Conservation (phyloP, 2,113 vertebrate species). For the Antechinus stuartii region DNA sequence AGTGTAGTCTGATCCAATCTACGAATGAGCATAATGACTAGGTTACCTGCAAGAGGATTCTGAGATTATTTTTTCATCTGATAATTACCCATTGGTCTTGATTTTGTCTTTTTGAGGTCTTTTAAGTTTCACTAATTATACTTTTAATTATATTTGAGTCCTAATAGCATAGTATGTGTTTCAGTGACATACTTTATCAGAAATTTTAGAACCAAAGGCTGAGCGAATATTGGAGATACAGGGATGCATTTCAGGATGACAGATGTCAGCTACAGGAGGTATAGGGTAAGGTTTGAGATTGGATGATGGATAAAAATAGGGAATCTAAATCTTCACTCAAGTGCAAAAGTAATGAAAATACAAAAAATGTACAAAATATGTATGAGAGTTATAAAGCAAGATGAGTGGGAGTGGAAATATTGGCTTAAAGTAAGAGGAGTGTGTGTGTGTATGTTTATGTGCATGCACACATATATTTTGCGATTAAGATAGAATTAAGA, state of each 20-base stretch:
- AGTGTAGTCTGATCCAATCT: not conserved
- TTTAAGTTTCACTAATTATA: not conserved
- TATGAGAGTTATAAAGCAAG: not conserved
- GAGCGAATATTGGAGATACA: not conserved
- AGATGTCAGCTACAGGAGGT: not conserved
- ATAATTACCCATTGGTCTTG: not conserved
- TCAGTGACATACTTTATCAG: not conserved
- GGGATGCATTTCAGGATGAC: not conserved
- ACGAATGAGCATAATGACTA: not conserved
- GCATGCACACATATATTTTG: not conserved
- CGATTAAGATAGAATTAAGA: not conserved
- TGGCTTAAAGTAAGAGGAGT: not conserved
- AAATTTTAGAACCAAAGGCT: not conserved
- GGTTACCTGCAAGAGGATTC: not conserved
- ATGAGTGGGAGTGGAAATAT: not conserved
- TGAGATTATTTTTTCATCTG: not conserved
- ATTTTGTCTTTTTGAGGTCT: not conserved
- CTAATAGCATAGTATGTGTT: not conserved
- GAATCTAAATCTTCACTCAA: not conserved
- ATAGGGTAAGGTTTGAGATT: not conserved
- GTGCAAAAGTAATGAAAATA: not conserved
- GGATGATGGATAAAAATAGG: not conserved
- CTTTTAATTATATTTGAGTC: not conserved
- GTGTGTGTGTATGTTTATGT: not conserved
- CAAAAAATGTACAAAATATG: not conserved